These are phyloP conservation scores for Amiota mariae DNA, from an alignment of 2,888 invertebrate genomes.

Conservation along the genomic window DNA sequence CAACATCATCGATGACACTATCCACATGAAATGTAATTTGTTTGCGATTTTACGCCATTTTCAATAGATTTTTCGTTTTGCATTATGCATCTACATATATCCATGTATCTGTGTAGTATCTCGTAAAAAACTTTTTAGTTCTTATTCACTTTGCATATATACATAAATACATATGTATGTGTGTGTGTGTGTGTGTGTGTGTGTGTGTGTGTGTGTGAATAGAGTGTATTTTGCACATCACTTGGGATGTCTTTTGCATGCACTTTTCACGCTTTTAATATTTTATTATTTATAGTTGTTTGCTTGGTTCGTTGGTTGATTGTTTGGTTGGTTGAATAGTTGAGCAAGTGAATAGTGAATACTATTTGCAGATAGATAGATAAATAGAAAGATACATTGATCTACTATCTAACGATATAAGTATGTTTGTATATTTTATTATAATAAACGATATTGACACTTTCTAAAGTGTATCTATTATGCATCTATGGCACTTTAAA, in stretches of 20 bases:
- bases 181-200: too few relatives aligned
- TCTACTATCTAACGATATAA: conserved; percentile 1
- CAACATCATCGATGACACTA: conserved; percentile 1
- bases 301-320: too few relatives aligned
- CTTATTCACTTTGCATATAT: not conserved
- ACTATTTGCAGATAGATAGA: too few relatives aligned
- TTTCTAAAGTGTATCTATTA: conserved; percentile 12
- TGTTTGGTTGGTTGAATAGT: too few relatives aligned
- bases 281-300: conserved; percentile 13
- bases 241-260: conserved; percentile 9
- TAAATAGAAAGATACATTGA: not conserved
- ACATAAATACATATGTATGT: too few relatives aligned
- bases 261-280: conserved; percentile 28
- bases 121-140: too few relatives aligned
- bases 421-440: not conserved
- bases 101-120: not conserved
- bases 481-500: not conserved
- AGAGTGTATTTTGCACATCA: not conserved
- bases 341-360: too few relatives aligned
- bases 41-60: conserved; percentile 17
- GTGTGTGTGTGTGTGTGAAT: not conserved
- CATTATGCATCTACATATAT: not conserved
- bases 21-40: conserved; percentile 4
- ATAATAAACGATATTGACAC: conserved; percentile 18
- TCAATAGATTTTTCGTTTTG: conserved; percentile 20